phyloP scores from a whole-genome alignment of 2,113 vertebrate species.

The Pteronura brasiliensis region DNA sequence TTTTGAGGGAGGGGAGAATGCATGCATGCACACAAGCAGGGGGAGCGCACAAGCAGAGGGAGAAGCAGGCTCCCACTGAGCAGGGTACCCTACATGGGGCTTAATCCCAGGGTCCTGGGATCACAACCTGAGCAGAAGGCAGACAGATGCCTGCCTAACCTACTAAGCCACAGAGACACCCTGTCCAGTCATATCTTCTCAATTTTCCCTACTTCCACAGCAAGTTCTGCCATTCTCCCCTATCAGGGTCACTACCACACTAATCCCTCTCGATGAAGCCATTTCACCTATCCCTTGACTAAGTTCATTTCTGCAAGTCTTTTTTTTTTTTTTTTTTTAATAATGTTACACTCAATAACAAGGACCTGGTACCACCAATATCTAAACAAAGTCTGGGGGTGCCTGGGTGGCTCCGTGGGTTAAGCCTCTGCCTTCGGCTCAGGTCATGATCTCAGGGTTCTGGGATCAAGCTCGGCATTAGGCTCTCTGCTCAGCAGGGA shows the following conservation, averaged over 20 bases:
- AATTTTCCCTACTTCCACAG: neutral
- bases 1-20: too few relatives aligned
- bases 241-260: neutral
- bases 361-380: neutral
- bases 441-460: too few relatives aligned
- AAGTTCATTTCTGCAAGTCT: slow-evolving; percentile 12
- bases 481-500: too few relatives aligned
- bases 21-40: too few relatives aligned
- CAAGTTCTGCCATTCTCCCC: neutral
- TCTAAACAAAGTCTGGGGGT: neutral
- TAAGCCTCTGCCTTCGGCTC: too few relatives aligned
- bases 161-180: too few relatives aligned
- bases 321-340: neutral
- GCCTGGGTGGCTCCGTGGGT: too few relatives aligned
- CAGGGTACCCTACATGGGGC: too few relatives aligned
- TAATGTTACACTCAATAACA: neutral
- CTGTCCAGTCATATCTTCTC: neutral
- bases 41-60: too few relatives aligned
- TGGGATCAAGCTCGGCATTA: too few relatives aligned
- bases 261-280: neutral
- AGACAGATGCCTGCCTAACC: neutral
- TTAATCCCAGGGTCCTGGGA: too few relatives aligned
- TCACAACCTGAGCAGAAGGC: neutral
- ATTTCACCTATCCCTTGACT: neutral
- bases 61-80: too few relatives aligned